Evolutionary conservation across 2,888 invertebrate genomes (phyloP), one percentile per base, ranked within the genome.

Genomic region (Hemistola chrysoprasaria): DNA sequence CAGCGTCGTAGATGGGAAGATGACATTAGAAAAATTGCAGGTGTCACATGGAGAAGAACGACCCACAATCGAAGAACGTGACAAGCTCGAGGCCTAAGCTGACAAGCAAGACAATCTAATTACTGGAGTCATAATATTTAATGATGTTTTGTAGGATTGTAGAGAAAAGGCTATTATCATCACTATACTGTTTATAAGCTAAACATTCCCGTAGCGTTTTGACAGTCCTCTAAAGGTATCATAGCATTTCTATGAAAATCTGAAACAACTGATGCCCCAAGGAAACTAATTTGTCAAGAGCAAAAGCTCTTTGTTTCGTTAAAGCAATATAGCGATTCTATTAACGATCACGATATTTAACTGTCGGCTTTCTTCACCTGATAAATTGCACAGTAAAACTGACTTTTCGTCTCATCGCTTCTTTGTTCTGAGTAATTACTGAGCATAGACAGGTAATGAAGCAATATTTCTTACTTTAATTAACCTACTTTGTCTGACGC

Each of bases 341-440:
- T 78, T 82, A 82, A 85, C 81, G 80, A 73, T 59, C 54, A 63
- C 69, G 55, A 80, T 84, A 81, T 83, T 82, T 84, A 72, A 77
- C 73, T 69, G 83, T 74, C 81, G 61, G 66, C 62, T 73, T 65
- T 72, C 67, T 70, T 60, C 65, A 73, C 67, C 68, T 78, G 71
- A 80, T 69, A 73, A 75, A 80, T 78, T 56, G 59, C 48, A 52
- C 50, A 53, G 62, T 65, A 56, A 68, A 65, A 71, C 61, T 68
- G 66, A 69, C 66, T 71, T 67, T 65, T 62, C 62, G 62, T 54
- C 56, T 59, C 53, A 28, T 48, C 53, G 45, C 42, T 36, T 27
- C 30, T 36, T 50, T 55, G 40, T 43, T 39, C 39, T 27, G 44
- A 48, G 48, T 52, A 48, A 55, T 55, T 55, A 43, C 36, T 8